Evolutionary conservation across 2,797 vertebrate genomes (phyloP), one percentile per base, ranked within the genome.

Genomic region (Propithecus deckenii): DNA sequence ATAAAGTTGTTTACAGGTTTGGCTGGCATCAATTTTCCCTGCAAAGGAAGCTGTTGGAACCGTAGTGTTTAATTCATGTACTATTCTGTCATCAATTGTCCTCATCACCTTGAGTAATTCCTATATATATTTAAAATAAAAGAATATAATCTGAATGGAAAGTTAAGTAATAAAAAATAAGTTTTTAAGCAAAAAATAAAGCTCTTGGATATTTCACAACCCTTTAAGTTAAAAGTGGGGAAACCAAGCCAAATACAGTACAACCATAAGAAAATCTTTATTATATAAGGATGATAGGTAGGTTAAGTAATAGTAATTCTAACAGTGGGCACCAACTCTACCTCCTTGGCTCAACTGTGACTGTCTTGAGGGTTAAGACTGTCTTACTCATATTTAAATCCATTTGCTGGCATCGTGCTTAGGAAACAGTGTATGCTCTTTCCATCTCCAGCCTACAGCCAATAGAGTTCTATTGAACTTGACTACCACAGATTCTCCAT

Each of bases 31-130:
- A 83, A 99, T 98, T 96, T 99, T 99, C 96, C 99, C 99, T 96
- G 98, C 99, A 98, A 99, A 99, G 97, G 99, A 99, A 97, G 99
- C 99, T 35, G 99, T 99, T 97, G 99, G 99, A 97, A 99, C 98
- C 0, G 99, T 99, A 89, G 99, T 99, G 98, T 99, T 99, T 97
- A 99, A 99, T 69, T 99, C 97, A 7, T 99, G 99, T 97, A 99
- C 99, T 11, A 99, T 99, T 96, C 99, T 99, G 98, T 99, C 99
- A 91, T 99, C 99, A 7, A 99, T 99, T 1, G 99, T 99, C 94
- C 99, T 99, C 99, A 99, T 99, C 95, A 98, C 98, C 98, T 99
- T 99, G 96, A 99, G 99, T 93, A 99, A 98, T 98, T 99, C 99
- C 99, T 99, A 96, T 46, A 91, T 52, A 84, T 71, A 69, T 98